Evolutionary conservation across 2,113 vertebrate genomes (phyloP).

Genomic region (Myocastor coypus): DNA sequence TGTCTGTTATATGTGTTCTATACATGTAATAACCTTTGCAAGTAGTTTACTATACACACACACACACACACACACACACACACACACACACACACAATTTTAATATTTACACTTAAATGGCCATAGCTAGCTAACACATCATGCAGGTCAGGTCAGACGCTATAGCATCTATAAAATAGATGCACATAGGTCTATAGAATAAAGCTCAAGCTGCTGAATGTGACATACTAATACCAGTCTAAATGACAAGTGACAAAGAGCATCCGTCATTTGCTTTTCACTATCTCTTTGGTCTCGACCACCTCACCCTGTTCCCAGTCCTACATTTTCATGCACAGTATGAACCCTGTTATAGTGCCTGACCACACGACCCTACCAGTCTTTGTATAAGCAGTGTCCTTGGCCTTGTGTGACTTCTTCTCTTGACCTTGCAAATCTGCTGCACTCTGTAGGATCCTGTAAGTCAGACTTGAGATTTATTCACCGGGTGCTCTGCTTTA

Average conservation of each 20-base stretch:
- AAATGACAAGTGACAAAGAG: neutral
- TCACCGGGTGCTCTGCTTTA: neutral
- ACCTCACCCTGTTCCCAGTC: neutral
- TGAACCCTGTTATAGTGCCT: neutral
- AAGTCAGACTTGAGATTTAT: neutral
- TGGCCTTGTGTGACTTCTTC: neutral
- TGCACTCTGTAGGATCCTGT: neutral
- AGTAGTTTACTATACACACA: neutral
- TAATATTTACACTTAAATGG: neutral
- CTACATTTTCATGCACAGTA: neutral
- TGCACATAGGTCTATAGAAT: neutral
- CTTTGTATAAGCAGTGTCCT: neutral
- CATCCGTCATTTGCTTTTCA: neutral
- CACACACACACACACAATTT: neutral
- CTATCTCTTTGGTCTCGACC: neutral
- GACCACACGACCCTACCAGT: neutral
- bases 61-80: too few species aligned
- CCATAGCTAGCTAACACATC: neutral
- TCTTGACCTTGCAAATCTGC: neutral
- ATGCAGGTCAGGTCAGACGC: neutral
- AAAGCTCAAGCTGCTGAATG: neutral
- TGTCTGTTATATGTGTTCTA: neutral
- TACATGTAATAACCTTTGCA: neutral
- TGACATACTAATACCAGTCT: neutral
- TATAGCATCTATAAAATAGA: too few species aligned